phyloP scores from a whole-genome alignment of 2,113 vertebrate genomes.

The Climacteris rufus region DNA sequence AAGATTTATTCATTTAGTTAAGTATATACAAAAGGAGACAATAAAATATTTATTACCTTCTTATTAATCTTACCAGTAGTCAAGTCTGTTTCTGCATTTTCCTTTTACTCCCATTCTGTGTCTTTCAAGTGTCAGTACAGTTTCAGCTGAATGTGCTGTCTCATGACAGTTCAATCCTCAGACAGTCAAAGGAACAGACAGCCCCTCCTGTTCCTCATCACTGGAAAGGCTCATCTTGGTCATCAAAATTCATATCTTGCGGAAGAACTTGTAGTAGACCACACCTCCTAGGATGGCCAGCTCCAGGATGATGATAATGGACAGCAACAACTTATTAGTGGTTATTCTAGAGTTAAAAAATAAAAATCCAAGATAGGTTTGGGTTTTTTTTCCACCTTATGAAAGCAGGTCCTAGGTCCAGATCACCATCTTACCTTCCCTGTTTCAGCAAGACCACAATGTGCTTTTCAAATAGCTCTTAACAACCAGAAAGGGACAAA shows the following conservation, averaged over 20 bases:
- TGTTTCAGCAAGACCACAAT: neutral
- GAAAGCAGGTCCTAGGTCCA: neutral
- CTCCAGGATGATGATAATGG: slow-evolving; percentile 90
- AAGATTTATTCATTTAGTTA: slow-evolving; percentile 51
- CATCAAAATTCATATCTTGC: slow-evolving; percentile 44
- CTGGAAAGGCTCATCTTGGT: neutral
- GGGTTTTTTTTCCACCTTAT: neutral
- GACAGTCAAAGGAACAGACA: neutral
- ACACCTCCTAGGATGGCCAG: slow-evolving; percentile 87
- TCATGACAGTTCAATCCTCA: neutral
- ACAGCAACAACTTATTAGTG: slow-evolving; percentile 92
- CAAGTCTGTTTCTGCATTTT: slow-evolving; percentile 29
- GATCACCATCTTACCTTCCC: neutral
- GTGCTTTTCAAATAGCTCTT: neutral
- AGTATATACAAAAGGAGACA: slow-evolving; percentile 60
- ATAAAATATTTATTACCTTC: slow-evolving; percentile 77
- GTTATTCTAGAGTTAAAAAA: slow-evolving; percentile 74
- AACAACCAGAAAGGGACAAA: neutral
- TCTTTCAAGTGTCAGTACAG: slow-evolving; percentile 9
- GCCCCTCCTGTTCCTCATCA: neutral
- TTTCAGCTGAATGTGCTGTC: neutral
- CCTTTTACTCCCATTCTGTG: slow-evolving; percentile 34
- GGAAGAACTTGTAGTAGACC: slow-evolving; percentile 93
- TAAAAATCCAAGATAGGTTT: neutral
- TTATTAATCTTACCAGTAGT: slow-evolving; percentile 46